Conservation (phyloP, 1,140 invertebrate genomes). For the Archegozetes longisetosus region DNA sequence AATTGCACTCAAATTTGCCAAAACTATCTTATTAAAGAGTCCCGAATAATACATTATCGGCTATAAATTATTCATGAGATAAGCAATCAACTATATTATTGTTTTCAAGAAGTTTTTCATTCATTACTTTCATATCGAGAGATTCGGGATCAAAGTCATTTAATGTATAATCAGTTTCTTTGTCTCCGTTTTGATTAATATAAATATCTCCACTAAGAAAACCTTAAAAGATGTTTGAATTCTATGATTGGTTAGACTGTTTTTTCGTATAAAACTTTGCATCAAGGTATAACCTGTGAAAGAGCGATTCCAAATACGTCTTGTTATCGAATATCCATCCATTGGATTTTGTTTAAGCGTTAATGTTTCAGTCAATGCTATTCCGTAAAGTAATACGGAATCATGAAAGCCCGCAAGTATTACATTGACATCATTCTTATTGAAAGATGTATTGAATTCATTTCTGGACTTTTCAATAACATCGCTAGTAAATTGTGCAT, state of each 20-base stretch:
- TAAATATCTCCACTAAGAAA: slow-evolving; percentile 19
- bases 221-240: background rate
- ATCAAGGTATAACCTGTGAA: background rate
- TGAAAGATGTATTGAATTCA: slow-evolving; percentile 12
- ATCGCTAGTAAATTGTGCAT: slow-evolving; percentile 16
- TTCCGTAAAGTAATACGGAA: slow-evolving; percentile 76
- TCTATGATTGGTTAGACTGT: too few relatives aligned
- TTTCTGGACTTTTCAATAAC: slow-evolving; percentile 10
- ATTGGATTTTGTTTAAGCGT: background rate
- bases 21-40: background rate
- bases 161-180: slow-evolving; percentile 61
- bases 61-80: too few relatives aligned
- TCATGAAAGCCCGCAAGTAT: slow-evolving; percentile 90
- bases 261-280: too few relatives aligned
- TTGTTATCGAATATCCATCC: background rate
- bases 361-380: slow-evolving; percentile 51
- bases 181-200: slow-evolving; percentile 59
- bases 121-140: slow-evolving; percentile 47
- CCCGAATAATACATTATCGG: slow-evolving; percentile 2
- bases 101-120: too few relatives aligned
- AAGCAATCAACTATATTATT: too few relatives aligned
- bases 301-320: slow-evolving; percentile 7
- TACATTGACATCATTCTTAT: slow-evolving; percentile 27
- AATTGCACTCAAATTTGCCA: background rate
- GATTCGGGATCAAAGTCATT: slow-evolving; percentile 62